These are phyloP conservation scores for Opisthocomus hoazin DNA, from an alignment of 2,113 vertebrate species.

Conservation along the genomic window DNA sequence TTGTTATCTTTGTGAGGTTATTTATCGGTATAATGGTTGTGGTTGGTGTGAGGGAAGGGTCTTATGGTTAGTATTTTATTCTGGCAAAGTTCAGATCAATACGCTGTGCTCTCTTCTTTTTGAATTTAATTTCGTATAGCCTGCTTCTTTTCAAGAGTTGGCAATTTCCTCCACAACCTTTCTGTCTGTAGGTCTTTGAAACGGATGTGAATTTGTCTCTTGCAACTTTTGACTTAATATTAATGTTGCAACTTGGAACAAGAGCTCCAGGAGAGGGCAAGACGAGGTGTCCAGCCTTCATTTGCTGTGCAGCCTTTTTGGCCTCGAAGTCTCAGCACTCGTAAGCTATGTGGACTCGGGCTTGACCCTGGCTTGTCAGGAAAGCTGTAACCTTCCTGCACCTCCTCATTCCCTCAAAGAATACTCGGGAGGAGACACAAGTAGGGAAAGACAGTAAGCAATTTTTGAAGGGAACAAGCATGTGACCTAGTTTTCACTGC, in stretches of 20 bases:
- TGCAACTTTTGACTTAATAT: background rate
- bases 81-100: slow-evolving; percentile 27
- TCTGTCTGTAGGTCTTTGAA: background rate
- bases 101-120: background rate
- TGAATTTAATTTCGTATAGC: background rate
- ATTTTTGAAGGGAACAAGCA: background rate
- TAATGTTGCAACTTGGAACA: background rate
- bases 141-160: background rate
- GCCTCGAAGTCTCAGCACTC: background rate
- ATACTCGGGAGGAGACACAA: background rate
- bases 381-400: background rate
- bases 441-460: background rate
- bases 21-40: background rate
- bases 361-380: background rate
- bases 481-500: background rate
- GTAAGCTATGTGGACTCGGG: background rate
- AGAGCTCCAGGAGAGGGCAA: background rate
- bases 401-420: background rate
- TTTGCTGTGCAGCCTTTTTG: background rate
- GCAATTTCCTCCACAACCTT: background rate
- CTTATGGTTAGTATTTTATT: slow-evolving; percentile 35
- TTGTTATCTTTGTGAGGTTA: background rate
- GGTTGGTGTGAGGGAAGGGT: background rate
- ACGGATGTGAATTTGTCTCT: background rate
- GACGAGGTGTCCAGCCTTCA: background rate